Evolutionary conservation across 2,888 invertebrate genomes (phyloP).

Genomic region (Rhyacophila evoluta): DNA sequence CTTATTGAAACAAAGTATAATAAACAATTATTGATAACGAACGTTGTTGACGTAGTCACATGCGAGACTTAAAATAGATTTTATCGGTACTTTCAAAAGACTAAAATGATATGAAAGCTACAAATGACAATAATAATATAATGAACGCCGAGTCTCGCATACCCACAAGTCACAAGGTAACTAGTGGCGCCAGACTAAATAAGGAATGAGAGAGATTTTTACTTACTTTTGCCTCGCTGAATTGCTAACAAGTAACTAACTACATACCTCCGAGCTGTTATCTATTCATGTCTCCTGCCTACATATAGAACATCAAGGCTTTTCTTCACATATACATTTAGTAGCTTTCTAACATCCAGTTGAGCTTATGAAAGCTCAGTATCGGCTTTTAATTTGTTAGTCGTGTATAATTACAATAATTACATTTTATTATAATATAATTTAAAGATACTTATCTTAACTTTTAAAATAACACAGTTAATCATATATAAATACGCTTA

Average conservation of each 20-base stretch:
- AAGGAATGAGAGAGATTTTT: constrained; percentile 16
- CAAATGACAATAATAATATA: not conserved
- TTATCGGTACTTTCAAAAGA: not conserved
- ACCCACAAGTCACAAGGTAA: constrained; percentile 17
- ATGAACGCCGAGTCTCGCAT: not conserved
- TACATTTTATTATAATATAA: no score
- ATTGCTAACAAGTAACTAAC: not conserved
- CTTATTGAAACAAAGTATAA: no score
- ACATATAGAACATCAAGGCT: not conserved
- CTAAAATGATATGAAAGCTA: not conserved
- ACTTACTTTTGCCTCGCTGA: constrained; percentile 15
- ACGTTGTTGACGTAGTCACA: no score
- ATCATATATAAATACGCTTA: no score
- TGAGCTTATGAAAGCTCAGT: no score
- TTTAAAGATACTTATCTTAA: no score
- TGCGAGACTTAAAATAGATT: no score
- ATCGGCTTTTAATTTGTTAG: no score
- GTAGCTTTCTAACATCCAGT: not conserved
- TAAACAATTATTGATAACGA: no score
- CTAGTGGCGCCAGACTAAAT: constrained; percentile 2
- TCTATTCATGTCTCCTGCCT: not conserved
- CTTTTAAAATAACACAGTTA: no score
- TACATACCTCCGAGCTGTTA: not conserved
- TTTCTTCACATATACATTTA: not conserved
- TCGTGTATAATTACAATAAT: no score